These are phyloP conservation scores for Troides aeacus DNA, from an alignment of 2,888 invertebrate species.

Conservation along the genomic window DNA sequence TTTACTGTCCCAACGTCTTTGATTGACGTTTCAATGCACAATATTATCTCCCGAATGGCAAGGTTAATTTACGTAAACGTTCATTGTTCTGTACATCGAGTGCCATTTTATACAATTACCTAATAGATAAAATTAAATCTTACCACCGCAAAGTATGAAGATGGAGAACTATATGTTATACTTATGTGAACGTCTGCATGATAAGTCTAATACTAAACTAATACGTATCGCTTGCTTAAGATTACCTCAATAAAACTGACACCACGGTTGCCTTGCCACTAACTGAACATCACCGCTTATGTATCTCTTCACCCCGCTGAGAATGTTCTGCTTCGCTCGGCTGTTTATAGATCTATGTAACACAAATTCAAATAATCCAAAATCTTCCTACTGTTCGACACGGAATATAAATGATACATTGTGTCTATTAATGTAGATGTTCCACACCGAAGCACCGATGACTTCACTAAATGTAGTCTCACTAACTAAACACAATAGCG, in stretches of 20 bases:
- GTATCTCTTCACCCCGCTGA: slow-evolving; percentile 74
- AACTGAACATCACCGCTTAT: slow-evolving; percentile 76
- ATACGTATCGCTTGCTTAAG: slow-evolving; percentile 65
- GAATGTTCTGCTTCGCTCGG: slow-evolving; percentile 78
- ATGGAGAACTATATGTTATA: neutral
- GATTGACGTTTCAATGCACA: slow-evolving; percentile 55
- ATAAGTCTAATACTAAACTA: slow-evolving; percentile 34
- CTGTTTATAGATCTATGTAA: slow-evolving; percentile 50
- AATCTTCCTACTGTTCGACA: slow-evolving; percentile 49
- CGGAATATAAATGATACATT: slow-evolving; percentile 53
- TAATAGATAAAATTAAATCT: neutral
- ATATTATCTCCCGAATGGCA: slow-evolving; percentile 35
- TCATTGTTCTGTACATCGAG: slow-evolving; percentile 12
- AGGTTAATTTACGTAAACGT: slow-evolving; percentile 41
- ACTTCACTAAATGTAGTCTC: slow-evolving; percentile 42
- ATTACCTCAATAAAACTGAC: slow-evolving; percentile 61
- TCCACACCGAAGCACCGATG: slow-evolving; percentile 41
- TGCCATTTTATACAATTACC: neutral
- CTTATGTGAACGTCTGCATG: slow-evolving; percentile 36
- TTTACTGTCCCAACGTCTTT: slow-evolving; percentile 47
- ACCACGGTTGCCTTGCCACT: slow-evolving; percentile 77
- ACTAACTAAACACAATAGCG: slow-evolving; percentile 43
- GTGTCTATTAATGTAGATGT: slow-evolving; percentile 41
- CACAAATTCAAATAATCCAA: slow-evolving; percentile 34
- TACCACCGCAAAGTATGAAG: neutral